phyloP scores from a whole-genome alignment of 64 coral and sea anemone species.

The Acropora tenuis region DNA sequence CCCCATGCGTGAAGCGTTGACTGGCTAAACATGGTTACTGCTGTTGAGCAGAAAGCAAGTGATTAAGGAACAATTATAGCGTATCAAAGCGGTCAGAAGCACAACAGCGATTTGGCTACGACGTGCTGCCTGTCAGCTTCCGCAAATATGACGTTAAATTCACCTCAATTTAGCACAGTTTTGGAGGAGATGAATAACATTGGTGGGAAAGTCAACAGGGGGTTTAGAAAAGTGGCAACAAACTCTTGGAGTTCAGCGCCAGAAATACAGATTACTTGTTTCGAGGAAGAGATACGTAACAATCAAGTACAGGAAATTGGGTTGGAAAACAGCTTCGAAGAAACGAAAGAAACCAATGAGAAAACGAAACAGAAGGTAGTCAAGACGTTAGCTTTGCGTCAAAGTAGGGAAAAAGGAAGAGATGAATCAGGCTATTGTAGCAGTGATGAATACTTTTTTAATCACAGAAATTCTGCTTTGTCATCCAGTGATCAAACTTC shows the following conservation, averaged over 20 bases:
- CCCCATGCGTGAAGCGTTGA: neutral
- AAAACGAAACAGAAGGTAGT: neutral
- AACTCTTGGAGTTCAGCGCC: neutral
- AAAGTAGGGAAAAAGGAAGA: neutral
- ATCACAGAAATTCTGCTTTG: no score
- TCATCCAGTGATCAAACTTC: neutral
- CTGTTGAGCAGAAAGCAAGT: no score
- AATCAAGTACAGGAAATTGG: neutral
- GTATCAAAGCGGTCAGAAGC: neutral
- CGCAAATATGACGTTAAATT: neutral
- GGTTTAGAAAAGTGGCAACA: neutral
- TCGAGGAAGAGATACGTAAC: conserved; percentile 19
- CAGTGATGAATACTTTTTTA: neutral
- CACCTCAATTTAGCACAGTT: conserved; percentile 20
- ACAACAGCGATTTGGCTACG: no score
- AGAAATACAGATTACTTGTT: conserved; percentile 7
- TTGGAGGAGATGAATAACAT: conserved; percentile 4
- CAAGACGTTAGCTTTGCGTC: neutral
- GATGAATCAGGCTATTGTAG: neutral
- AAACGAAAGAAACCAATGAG: neutral
- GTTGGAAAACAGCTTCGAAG: neutral
- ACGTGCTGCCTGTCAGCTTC: neutral
- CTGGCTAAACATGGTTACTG: no score
- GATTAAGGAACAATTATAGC: no score
- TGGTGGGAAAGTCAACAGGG: neutral